Percentiles rank a stretch among this genome's conserved stretches.
These are phyloP conservation scores for Dendrolimus kikuchii DNA, from an alignment of 1,140 invertebrate genomes.

Conservation along the genomic window DNA sequence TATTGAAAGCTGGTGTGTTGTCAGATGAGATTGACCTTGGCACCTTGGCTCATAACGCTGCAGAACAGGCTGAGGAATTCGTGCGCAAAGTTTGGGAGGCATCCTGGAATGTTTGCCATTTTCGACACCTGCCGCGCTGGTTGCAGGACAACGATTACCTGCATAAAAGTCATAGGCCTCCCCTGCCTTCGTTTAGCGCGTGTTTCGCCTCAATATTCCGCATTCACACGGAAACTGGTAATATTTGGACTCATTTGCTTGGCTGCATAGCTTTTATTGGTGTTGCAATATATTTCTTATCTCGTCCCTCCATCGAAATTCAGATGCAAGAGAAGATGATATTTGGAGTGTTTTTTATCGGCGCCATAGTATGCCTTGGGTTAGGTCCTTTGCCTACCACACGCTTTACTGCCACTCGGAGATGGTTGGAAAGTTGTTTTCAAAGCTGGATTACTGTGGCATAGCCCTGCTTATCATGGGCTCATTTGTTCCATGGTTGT, in stretches of 20 bases:
- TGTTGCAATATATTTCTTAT: conserved; percentile 88
- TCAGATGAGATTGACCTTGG: conserved; percentile 88
- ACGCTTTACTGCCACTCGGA: conserved; percentile 99
- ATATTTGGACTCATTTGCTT: conserved; percentile 90
- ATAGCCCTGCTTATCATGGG: conserved; percentile 98
- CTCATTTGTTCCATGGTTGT: conserved; percentile 99
- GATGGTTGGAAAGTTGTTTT: conserved; percentile 96
- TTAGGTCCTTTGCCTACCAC: conserved; percentile 98
- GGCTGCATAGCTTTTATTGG: conserved; percentile 82
- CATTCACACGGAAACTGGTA: conserved; percentile 94
- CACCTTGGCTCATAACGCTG: conserved; percentile 88
- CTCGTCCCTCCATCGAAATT: conserved; percentile 84
- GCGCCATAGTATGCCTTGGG: conserved; percentile 97
- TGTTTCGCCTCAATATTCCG: conserved; percentile 99
- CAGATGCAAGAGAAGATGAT: conserved; percentile 91
- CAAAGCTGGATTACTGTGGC: conserved; percentile 99
- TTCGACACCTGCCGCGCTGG: conserved; percentile 91
- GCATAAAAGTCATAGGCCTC: conserved; percentile 94
- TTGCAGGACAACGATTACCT: conserved; percentile 99
- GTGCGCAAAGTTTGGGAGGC: conserved; percentile 94
- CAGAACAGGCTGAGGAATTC: conserved; percentile 95
- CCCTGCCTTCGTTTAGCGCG: conserved; percentile 95
- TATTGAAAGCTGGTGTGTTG: conserved; percentile 85
- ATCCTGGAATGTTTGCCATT: conserved; percentile 94
- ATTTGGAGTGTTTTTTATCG: conserved; percentile 94